Conservation (phyloP, 2,888 invertebrate species). For the Leuctra nigra region DNA sequence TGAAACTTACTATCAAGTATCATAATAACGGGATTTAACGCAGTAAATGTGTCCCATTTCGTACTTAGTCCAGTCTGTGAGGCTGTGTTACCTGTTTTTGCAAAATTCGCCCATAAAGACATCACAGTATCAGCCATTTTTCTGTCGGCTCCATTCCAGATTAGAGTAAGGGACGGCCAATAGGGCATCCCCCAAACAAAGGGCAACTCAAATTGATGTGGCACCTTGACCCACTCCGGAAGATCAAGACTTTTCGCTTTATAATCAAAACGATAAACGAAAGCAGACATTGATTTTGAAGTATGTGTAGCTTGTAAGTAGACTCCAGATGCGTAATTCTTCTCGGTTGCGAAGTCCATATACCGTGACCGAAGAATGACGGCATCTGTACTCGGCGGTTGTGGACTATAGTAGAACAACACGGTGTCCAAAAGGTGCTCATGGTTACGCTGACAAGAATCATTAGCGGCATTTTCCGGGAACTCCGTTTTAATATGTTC, state of each 20-base stretch:
- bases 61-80: slow-evolving; percentile 60
- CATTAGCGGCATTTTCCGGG: slow-evolving; percentile 46
- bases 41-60: slow-evolving; percentile 65
- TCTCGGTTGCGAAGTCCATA: slow-evolving; percentile 67
- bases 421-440: slow-evolving; percentile 56
- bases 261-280: slow-evolving; percentile 65
- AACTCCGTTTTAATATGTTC: slow-evolving; percentile 58
- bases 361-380: slow-evolving; percentile 56
- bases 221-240: slow-evolving; percentile 72
- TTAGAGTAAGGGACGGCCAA: slow-evolving; percentile 49
- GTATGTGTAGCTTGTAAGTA: slow-evolving; percentile 43
- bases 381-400: slow-evolving; percentile 55
- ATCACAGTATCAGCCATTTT: slow-evolving; percentile 72
- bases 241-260: slow-evolving; percentile 43
- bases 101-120: slow-evolving; percentile 75
- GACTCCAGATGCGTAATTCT: slow-evolving; percentile 64
- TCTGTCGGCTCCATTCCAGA: slow-evolving; percentile 71
- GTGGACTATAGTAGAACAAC: slow-evolving; percentile 67
- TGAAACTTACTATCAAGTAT: slow-evolving; percentile 71
- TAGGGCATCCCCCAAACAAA: slow-evolving; percentile 78
- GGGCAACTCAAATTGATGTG: slow-evolving; percentile 74
- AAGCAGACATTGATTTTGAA: slow-evolving; percentile 43
- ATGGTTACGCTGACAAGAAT: slow-evolving; percentile 42
- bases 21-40: slow-evolving; percentile 60
- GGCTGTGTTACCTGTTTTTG: slow-evolving; percentile 57